Percentiles rank a stretch among this genome's conserved stretches.
Conservation (phyloP, 2,797 vertebrate species). For the Arctocebus calabarensis region DNA sequence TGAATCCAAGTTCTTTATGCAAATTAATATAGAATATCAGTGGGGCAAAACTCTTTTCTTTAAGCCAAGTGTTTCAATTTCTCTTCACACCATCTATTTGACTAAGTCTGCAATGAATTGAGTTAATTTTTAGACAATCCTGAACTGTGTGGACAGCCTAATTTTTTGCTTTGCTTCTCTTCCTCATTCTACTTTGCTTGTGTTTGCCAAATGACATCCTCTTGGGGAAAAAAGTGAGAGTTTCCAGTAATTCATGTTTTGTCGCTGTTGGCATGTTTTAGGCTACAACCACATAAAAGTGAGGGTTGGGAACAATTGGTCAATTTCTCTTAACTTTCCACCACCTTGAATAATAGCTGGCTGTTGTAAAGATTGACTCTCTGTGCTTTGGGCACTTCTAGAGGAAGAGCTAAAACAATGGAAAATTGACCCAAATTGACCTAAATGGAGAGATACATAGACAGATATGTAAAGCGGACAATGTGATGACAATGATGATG, state of each 20-base stretch:
- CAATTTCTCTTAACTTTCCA: conserved; percentile 10
- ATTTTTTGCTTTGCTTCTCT: conserved; percentile 13
- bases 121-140: not conserved
- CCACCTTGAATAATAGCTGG: not conserved
- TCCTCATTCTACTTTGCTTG: not conserved
- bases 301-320: not conserved
- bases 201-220: not conserved
- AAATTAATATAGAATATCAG: not conserved
- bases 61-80: not conserved
- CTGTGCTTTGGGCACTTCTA: conserved; percentile 23
- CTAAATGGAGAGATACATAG: conserved; percentile 30
- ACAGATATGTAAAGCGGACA: not conserved
- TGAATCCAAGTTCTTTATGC: not conserved
- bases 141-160: not conserved
- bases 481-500: not conserved
- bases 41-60: not conserved
- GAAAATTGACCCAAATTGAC: conserved; percentile 18
- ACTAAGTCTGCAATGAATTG: conserved; percentile 22
- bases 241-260: not conserved
- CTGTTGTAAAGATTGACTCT: not conserved
- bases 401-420: conserved; percentile 31
- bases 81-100: not conserved
- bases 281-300: not conserved
- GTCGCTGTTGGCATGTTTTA: not conserved
- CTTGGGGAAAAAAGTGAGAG: not conserved